A percentile compares a stretch with the other conserved stretches of the same genome.
Conservation (phyloP, 2,797 vertebrate genomes). For the Eulemur coronatus region DNA sequence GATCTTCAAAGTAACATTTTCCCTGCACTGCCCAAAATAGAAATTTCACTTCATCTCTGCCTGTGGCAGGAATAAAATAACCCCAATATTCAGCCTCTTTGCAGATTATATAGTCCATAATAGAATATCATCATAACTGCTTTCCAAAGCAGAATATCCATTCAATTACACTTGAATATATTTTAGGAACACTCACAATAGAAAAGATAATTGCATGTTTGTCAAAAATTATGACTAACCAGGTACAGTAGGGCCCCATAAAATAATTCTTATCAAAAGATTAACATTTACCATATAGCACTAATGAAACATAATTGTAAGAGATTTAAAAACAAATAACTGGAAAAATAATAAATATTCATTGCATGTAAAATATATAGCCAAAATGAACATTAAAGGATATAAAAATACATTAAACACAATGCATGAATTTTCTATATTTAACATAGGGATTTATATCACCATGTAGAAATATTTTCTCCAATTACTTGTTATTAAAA, state of each 20-base stretch:
- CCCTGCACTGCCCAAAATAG: conserved; percentile 35
- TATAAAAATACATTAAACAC: neutral
- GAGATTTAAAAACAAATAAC: conserved; percentile 62
- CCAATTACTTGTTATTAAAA: conserved; percentile 44
- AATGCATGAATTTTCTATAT: conserved; percentile 28
- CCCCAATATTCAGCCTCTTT: neutral
- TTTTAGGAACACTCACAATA: conserved; percentile 54
- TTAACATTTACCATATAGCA: conserved; percentile 22
- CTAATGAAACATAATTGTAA: conserved; percentile 34
- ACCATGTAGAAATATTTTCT: conserved; percentile 27
- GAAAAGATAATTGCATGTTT: conserved; percentile 64
- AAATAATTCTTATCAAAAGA: conserved; percentile 61
- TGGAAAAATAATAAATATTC: conserved; percentile 4
- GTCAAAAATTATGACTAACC: conserved; percentile 66
- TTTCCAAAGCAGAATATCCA: conserved; percentile 56
- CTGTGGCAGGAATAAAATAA: conserved; percentile 33
- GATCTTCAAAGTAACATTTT: conserved; percentile 42
- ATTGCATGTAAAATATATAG: neutral
- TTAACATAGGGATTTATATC: neutral
- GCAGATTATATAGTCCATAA: neutral
- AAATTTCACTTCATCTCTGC: conserved; percentile 33
- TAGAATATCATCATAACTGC: conserved; percentile 40
- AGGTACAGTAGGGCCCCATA: conserved; percentile 34
- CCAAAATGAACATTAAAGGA: neutral
- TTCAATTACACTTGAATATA: conserved; percentile 67